Base-by-base conservation (phyloP, 2,888 invertebrate species). In the Apamea epomidion region DNA sequence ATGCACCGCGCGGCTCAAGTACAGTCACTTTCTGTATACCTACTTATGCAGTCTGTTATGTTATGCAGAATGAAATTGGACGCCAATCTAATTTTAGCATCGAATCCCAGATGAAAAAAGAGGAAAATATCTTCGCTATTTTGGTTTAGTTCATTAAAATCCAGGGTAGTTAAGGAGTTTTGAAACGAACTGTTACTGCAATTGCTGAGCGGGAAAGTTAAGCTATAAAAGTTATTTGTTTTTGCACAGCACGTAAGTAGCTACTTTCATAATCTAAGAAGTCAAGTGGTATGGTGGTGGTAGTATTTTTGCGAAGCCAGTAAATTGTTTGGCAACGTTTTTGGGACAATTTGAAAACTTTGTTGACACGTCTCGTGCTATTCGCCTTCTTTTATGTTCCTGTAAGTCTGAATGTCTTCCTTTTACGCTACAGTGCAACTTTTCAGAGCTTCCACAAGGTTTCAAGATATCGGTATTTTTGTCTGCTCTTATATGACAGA, bases 151-250 rank as follows among this genome's bases (percentile, higher is more conserved):
- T 82, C 65, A 83, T 80, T 81, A 81, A 79, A 87, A 81, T 80
- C 77, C 42, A 64, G 51, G 65, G 70, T 76, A 83, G 84, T 81
- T 82, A 81, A 72, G 80, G 75, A 88, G 80, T 83, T 88, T 71
- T 74, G 75, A 74, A 87, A 84, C 79, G 83, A 85, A 84, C 82
- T 76, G 83, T 84, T 67, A 80, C 82, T 78, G 69, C 76, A 77
- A 87, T 82, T 80, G 80, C 78, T 68, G 82, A 84, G 81, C 48
- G 74, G 65, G 48, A 79, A 89, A 89, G 81, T 89, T 89, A 32
- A 81, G 77, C 67, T 81, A 87, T 89, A 88, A 88, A 89, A 87
- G 78, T 89, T 89, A 85, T 85, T 89, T 88, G 86, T 84, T 89
- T 88, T 81, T 87, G 74, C 77, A 80, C 62, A 83, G 86, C 81